phyloP scores from a whole-genome alignment of 2,888 invertebrate species.

The Autographa pulchrina region DNA sequence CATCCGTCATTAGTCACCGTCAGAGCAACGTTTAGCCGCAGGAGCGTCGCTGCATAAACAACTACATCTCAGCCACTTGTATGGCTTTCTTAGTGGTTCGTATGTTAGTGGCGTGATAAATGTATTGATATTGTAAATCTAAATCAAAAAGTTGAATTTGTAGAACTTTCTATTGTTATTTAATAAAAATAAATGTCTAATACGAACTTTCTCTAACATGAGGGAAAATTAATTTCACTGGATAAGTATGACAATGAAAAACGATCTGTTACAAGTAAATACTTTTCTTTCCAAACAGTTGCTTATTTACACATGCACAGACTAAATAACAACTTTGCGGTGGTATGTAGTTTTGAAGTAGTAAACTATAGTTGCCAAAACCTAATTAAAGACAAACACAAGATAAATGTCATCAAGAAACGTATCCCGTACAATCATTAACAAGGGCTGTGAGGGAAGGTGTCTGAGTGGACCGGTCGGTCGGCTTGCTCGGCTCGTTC shows the following conservation, averaged over 20 bases:
- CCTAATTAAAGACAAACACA: slow-evolving; percentile 40
- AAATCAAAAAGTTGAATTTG: too few relatives aligned
- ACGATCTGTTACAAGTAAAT: too few relatives aligned
- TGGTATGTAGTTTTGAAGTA: background rate
- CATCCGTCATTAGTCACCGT: slow-evolving; percentile 89
- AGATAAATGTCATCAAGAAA: slow-evolving; percentile 44
- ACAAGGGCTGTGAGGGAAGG: slow-evolving; percentile 74
- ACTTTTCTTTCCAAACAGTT: too few relatives aligned
- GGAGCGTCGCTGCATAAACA: slow-evolving; percentile 75
- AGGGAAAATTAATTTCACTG: too few relatives aligned
- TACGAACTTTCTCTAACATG: too few relatives aligned
- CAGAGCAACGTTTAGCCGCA: slow-evolving; percentile 80
- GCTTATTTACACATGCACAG: background rate
- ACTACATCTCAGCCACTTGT: slow-evolving; percentile 68
- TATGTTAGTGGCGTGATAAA: background rate
- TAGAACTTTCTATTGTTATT: too few relatives aligned
- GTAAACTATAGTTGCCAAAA: slow-evolving; percentile 13
- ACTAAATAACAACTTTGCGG: background rate
- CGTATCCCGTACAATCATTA: slow-evolving; percentile 73
- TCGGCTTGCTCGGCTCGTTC: slow-evolving; percentile 63
- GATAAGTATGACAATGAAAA: too few relatives aligned
- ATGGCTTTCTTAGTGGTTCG: slow-evolving; percentile 22
- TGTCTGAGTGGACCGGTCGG: slow-evolving; percentile 63
- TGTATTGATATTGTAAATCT: background rate
- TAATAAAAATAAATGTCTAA: too few relatives aligned